Conservation (phyloP, 2,888 invertebrate genomes). For the Drosophila siamana region DNA sequence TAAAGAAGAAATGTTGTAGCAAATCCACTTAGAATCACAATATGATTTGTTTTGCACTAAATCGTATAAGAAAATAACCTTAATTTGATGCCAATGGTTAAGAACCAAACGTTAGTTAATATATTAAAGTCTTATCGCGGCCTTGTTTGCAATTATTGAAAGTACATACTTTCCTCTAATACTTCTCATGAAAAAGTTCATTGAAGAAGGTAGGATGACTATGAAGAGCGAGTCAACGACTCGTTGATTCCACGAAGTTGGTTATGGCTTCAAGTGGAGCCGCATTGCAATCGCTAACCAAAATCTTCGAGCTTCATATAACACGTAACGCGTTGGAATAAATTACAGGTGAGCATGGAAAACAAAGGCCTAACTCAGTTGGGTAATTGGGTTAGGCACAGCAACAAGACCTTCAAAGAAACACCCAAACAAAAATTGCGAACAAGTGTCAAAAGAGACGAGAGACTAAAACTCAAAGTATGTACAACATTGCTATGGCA, state of each 20-base stretch:
- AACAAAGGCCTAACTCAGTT: conserved; percentile 19
- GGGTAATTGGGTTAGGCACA: conserved; percentile 18
- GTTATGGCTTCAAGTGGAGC: conserved; percentile 27
- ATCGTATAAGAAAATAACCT: no score
- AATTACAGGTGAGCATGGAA: conserved; percentile 28
- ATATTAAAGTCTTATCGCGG: conserved; percentile 19
- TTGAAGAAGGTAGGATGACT: background rate
- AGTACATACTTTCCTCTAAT: conserved; percentile 25
- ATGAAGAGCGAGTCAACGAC: conserved; percentile 13
- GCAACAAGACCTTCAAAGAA: conserved; percentile 49
- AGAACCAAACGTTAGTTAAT: background rate
- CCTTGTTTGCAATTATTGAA: conserved; percentile 28
- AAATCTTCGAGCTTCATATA: conserved; percentile 68
- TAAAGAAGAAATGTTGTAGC: conserved; percentile 10
- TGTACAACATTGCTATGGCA: conserved; percentile 5
- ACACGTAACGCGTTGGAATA: conserved; percentile 26
- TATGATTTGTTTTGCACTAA: background rate
- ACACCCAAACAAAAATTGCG: conserved; percentile 27
- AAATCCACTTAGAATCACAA: conserved; percentile 13
- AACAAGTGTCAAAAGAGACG: conserved; percentile 18
- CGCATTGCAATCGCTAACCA: conserved; percentile 54
- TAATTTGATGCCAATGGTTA: no score
- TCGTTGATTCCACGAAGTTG: conserved; percentile 23
- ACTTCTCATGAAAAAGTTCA: conserved; percentile 17
- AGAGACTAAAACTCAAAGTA: conserved; percentile 14